Conservation (phyloP, 2,888 invertebrate genomes). For the Lasioglossum calceatum region DNA sequence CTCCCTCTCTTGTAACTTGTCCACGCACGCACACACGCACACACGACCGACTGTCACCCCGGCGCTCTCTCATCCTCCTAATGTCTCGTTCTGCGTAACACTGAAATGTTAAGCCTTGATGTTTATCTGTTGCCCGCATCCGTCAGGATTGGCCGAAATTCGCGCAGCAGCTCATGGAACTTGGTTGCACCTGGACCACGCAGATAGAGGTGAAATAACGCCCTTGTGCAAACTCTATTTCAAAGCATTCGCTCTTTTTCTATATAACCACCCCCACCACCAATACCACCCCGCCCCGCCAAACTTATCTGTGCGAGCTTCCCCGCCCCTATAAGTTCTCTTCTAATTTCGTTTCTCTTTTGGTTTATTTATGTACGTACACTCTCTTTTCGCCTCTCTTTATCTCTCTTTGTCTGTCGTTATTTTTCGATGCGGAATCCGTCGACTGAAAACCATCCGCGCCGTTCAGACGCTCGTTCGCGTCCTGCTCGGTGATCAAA, state of each 20-base stretch:
- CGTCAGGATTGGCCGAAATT: slow-evolving; percentile 93
- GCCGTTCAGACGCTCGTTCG: slow-evolving; percentile 1
- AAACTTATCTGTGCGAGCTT: background rate
- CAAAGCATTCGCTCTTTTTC: slow-evolving; percentile 37
- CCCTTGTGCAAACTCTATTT: slow-evolving; percentile 58
- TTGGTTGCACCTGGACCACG: slow-evolving; percentile 93
- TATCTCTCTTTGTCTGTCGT: background rate
- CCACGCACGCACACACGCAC: slow-evolving; percentile 5
- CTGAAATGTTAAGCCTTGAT: slow-evolving; percentile 67
- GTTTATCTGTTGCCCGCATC: slow-evolving; percentile 83
- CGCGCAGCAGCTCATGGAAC: slow-evolving; percentile 94
- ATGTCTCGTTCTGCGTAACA: slow-evolving; percentile 35
- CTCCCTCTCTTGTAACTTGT: background rate
- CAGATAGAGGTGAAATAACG: slow-evolving; percentile 89
- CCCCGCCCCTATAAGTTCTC: background rate
- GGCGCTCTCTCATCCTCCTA: slow-evolving; percentile 4
- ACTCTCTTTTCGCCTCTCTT: background rate
- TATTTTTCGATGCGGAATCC: background rate
- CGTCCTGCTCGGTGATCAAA: background rate
- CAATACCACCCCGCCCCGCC: background rate
- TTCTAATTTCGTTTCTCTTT: background rate
- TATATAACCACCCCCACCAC: background rate
- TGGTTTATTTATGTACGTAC: background rate
- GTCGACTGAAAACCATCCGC: background rate
- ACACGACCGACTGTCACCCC: background rate